Percentiles rank a stretch among this genome's conserved stretches.
phyloP scores from a whole-genome alignment of 2,797 vertebrate genomes.

The Antrozous pallidus region DNA sequence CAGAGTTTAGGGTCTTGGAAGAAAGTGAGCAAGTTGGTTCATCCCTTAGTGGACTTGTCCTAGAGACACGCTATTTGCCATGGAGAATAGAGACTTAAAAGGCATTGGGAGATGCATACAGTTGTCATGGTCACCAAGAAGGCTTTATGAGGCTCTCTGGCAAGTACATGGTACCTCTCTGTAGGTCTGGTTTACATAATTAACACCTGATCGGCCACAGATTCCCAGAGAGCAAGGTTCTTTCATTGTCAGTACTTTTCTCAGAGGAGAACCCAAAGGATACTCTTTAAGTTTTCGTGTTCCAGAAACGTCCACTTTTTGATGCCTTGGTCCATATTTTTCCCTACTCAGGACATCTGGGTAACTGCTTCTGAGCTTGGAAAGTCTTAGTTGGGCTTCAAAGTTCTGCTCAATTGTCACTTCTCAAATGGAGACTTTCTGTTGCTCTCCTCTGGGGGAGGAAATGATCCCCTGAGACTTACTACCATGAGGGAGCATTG shows the following conservation, averaged over 20 bases:
- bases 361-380: background rate
- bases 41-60: background rate
- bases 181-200: too few species aligned
- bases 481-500: background rate
- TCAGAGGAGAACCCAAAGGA: background rate
- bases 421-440: background rate
- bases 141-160: background rate
- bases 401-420: background rate
- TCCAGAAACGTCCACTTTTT: background rate
- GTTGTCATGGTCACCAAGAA: background rate
- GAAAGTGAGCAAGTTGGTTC: background rate
- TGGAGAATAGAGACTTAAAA: background rate
- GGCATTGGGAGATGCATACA: background rate
- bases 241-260: background rate
- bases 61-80: background rate
- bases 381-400: background rate
- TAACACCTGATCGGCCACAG: background rate
- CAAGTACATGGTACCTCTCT: background rate
- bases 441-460: fast-evolving
- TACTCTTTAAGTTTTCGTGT: background rate
- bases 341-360: background rate
- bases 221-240: background rate
- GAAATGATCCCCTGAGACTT: background rate
- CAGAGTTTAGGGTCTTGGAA: background rate
- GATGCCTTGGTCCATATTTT: background rate